These are phyloP conservation scores for Xenotilapia flavipinnis DNA, from an alignment of 2,113 vertebrate genomes.

Conservation along the genomic window DNA sequence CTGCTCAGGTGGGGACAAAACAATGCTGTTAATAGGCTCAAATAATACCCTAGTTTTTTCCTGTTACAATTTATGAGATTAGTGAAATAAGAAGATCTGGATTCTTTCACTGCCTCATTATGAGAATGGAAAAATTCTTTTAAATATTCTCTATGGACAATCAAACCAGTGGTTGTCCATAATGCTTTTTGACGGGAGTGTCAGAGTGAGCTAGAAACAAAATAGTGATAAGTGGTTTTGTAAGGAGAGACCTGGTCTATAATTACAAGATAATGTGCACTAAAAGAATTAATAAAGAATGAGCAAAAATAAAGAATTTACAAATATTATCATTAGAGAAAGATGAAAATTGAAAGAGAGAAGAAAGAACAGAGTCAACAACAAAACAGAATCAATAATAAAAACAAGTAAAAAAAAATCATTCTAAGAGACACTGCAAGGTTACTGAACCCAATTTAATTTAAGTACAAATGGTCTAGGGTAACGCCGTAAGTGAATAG, in stretches of 20 bases:
- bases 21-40: not conserved
- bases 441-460: not conserved
- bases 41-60: not conserved
- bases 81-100: not conserved
- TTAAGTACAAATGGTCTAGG: not conserved
- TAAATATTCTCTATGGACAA: not conserved
- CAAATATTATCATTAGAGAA: not conserved
- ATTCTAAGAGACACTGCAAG: not conserved
- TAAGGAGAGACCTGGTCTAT: not conserved
- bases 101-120: not conserved
- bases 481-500: not conserved
- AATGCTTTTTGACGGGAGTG: not conserved
- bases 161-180: not conserved
- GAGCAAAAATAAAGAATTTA: not conserved
- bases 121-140: not conserved
- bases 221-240: not conserved
- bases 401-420: not conserved
- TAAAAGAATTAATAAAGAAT: not conserved
- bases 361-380: not conserved
- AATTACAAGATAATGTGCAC: not conserved
- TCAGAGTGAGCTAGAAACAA: not conserved
- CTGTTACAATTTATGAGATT: not conserved
- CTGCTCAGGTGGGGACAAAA: not conserved
- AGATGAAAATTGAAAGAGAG: not conserved
- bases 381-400: not conserved